Evolutionary conservation across 92 coral and sea anemone species (phyloP).

Genomic region (Desmophyllum pertusum): DNA sequence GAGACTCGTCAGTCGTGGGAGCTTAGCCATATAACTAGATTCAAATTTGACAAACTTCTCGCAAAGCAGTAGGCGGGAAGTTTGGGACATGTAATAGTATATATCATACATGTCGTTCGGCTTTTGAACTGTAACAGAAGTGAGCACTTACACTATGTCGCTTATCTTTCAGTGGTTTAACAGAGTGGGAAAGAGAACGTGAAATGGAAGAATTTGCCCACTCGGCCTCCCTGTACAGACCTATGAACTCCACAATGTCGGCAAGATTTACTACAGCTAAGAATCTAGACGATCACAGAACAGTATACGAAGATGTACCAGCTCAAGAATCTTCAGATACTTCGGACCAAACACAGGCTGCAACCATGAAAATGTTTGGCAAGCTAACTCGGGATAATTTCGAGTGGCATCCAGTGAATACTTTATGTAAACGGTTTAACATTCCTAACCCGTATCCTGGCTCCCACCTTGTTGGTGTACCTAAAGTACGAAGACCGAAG

Average conservation of each 20-base stretch:
- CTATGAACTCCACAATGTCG: slow-evolving; percentile 85
- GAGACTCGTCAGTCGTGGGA: too few species aligned
- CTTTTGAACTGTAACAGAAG: too few species aligned
- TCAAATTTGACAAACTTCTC: too few species aligned
- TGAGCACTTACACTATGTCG: not conserved
- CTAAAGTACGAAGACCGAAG: slow-evolving; percentile 63
- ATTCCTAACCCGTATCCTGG: slow-evolving; percentile 97
- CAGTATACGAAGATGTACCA: slow-evolving; percentile 51
- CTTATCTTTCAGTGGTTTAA: slow-evolving; percentile 64
- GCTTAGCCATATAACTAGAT: too few species aligned
- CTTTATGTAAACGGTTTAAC: slow-evolving; percentile 91
- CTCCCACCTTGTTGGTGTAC: slow-evolving; percentile 77
- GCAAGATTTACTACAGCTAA: slow-evolving; percentile 92
- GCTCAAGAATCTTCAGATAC: slow-evolving; percentile 44
- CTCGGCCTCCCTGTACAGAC: slow-evolving; percentile 84
- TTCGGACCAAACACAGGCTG: slow-evolving; percentile 64
- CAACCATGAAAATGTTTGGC: slow-evolving; percentile 94
- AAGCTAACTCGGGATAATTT: slow-evolving; percentile 85
- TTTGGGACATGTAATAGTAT: too few species aligned
- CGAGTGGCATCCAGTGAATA: slow-evolving; percentile 94
- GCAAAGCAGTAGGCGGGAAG: too few species aligned
- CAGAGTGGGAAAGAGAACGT: slow-evolving; percentile 98
- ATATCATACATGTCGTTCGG: too few species aligned
- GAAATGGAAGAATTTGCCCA: slow-evolving; percentile 92
- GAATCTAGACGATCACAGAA: slow-evolving; percentile 70